These are phyloP conservation scores for Rosalia funebris DNA, from an alignment of 2,888 invertebrate genomes.

Conservation along the genomic window DNA sequence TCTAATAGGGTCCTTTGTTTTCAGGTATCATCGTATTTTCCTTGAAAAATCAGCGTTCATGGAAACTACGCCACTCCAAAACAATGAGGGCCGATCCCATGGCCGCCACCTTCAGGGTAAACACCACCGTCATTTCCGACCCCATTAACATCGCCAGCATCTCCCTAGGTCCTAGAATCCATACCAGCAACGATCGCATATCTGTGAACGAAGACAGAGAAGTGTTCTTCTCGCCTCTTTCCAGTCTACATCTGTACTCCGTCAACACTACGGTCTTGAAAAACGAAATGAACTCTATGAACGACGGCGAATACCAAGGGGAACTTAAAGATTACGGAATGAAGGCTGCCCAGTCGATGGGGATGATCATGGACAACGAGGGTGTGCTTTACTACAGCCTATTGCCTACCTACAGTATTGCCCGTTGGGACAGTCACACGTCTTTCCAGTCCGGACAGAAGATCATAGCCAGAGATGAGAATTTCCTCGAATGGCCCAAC, in stretches of 20 bases:
- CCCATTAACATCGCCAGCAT: constrained; percentile 77
- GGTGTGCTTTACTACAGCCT: constrained; percentile 78
- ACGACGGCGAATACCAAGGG: constrained; percentile 52
- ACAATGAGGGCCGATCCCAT: constrained; percentile 73
- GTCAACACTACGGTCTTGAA: constrained; percentile 72
- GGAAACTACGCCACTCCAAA: constrained; percentile 74
- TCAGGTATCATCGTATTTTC: constrained; percentile 78
- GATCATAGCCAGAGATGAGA: constrained; percentile 74
- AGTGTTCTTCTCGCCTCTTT: constrained; percentile 76
- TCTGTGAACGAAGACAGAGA: constrained; percentile 59
- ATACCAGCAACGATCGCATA: constrained; percentile 40
- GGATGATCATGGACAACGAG: constrained; percentile 78
- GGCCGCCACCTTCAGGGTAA: constrained; percentile 71
- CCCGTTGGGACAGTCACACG: constrained; percentile 74
- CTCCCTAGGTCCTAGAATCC: constrained; percentile 71
- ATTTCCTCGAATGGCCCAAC: constrained; percentile 78
- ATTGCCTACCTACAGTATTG: constrained; percentile 74
- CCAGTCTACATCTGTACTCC: constrained; percentile 75
- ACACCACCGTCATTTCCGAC: constrained; percentile 68
- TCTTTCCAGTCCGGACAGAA: constrained; percentile 71
- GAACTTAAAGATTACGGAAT: constrained; percentile 70
- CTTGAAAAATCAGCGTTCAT: constrained; percentile 71
- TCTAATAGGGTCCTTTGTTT: too few relatives aligned
- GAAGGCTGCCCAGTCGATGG: constrained; percentile 68
- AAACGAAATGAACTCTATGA: constrained; percentile 65